These are phyloP conservation scores for Hyla sarda DNA, from an alignment of 2,113 vertebrate genomes.

Conservation along the genomic window DNA sequence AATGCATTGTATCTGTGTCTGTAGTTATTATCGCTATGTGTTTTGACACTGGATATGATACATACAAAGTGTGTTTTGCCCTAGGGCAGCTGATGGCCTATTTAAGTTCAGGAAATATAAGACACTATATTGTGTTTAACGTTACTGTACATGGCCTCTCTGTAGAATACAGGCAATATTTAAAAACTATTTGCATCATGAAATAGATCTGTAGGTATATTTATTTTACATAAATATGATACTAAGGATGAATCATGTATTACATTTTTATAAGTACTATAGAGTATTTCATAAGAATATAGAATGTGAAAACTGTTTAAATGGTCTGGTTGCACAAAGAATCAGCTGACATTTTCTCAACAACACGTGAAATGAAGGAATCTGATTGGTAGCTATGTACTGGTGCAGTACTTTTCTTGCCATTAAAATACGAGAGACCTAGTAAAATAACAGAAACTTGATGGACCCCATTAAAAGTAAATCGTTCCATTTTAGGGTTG, in stretches of 20 bases:
- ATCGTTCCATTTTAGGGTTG: no score
- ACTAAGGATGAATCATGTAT: background rate
- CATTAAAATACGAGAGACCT: no score
- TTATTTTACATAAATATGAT: background rate
- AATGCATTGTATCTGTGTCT: background rate
- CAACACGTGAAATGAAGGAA: no score
- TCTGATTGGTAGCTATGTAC: no score
- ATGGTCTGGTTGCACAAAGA: no score
- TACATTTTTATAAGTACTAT: background rate
- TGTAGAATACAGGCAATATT: background rate
- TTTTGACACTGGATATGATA: conserved; percentile 9
- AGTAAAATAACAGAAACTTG: no score
- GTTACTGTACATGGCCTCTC: background rate
- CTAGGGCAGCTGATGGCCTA: background rate
- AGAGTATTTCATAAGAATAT: background rate
- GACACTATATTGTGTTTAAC: background rate
- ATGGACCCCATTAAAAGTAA: no score
- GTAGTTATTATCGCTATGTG: background rate
- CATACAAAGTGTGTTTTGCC: conserved; percentile 8
- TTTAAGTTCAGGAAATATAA: background rate
- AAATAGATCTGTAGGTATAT: background rate
- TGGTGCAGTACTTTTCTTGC: no score
- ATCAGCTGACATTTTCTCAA: no score
- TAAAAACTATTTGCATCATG: background rate
- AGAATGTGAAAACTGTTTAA: background rate